Evolutionary conservation across 2,888 invertebrate genomes (phyloP).

Genomic region (Cabera pusaria): DNA sequence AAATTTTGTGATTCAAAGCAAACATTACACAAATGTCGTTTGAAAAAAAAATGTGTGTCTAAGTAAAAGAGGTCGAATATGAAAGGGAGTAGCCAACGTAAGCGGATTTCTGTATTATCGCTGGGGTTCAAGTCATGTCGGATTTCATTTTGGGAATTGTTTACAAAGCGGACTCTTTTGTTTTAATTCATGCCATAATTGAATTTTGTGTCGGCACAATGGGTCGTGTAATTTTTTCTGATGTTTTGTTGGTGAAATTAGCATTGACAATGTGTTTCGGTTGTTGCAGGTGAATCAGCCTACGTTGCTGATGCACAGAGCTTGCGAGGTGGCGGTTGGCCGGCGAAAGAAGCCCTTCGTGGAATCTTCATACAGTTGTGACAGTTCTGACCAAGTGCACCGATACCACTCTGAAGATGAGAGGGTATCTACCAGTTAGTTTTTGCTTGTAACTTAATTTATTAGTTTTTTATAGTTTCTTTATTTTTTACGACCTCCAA

Average conservation of each 20-base stretch:
- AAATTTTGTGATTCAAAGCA: no score
- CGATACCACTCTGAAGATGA: constrained; percentile 62
- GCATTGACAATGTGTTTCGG: no score
- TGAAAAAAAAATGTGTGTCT: constrained; percentile 29
- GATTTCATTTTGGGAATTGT: constrained; percentile 30
- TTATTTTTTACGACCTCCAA: no score
- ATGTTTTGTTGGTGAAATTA: neutral
- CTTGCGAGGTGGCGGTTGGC: constrained; percentile 67
- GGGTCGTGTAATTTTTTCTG: no score
- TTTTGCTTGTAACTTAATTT: constrained; percentile 23
- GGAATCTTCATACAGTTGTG: constrained; percentile 44
- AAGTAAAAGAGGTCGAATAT: constrained; percentile 35
- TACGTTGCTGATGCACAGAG: constrained; percentile 63
- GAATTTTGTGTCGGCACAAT: constrained; percentile 12
- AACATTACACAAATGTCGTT: constrained; percentile 13
- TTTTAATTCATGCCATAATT: constrained; percentile 16
- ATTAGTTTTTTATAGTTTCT: no score
- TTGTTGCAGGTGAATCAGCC: constrained; percentile 61
- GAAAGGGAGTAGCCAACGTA: constrained; percentile 37
- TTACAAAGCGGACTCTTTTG: constrained; percentile 24
- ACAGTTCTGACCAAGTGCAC: constrained; percentile 47
- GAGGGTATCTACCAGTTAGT: constrained; percentile 53
- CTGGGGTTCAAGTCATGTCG: constrained; percentile 29
- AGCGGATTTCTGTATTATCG: constrained; percentile 41
- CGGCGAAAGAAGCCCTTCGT: constrained; percentile 53